These are phyloP conservation scores for Chrysolina haemoptera DNA, from an alignment of 2,888 invertebrate genomes.

Conservation along the genomic window DNA sequence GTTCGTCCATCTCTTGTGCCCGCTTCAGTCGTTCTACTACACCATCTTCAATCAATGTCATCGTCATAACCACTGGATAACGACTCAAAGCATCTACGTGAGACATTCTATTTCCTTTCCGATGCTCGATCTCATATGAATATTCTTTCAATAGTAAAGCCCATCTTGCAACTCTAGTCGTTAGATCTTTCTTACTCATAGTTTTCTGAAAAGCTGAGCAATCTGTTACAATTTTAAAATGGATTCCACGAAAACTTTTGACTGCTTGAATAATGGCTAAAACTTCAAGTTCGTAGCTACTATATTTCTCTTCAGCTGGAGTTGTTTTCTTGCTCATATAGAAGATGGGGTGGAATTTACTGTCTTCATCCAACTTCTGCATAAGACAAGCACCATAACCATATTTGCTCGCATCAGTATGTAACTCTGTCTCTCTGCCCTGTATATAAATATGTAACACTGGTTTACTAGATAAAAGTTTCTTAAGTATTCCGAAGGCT, in stretches of 20 bases:
- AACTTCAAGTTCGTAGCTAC: constrained; percentile 63
- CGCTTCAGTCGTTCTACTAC: constrained; percentile 27
- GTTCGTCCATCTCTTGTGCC: constrained; percentile 50
- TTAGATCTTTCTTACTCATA: no score
- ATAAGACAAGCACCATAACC: constrained; percentile 60
- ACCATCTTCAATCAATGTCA: constrained; percentile 22
- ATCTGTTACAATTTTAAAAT: no score
- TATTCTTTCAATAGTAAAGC: neutral
- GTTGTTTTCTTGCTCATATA: constrained; percentile 56
- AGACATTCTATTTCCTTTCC: constrained; percentile 50
- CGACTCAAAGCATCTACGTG: constrained; percentile 56
- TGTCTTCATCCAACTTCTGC: constrained; percentile 51
- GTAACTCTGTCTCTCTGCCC: constrained; percentile 48
- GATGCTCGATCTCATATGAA: constrained; percentile 54
- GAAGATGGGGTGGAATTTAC: constrained; percentile 57
- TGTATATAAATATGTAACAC: constrained; percentile 45
- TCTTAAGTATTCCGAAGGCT: constrained; percentile 45
- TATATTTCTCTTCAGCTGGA: constrained; percentile 57
- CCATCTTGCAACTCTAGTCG: no score
- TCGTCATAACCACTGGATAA: constrained; percentile 39
- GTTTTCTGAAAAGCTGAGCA: constrained; percentile 27
- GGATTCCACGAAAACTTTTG: constrained; percentile 54
- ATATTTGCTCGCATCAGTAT: constrained; percentile 56
- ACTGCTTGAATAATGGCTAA: constrained; percentile 57
- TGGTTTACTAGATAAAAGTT: constrained; percentile 39